Conservation (phyloP, 2,888 invertebrate species). For the Drosophila borealis region DNA sequence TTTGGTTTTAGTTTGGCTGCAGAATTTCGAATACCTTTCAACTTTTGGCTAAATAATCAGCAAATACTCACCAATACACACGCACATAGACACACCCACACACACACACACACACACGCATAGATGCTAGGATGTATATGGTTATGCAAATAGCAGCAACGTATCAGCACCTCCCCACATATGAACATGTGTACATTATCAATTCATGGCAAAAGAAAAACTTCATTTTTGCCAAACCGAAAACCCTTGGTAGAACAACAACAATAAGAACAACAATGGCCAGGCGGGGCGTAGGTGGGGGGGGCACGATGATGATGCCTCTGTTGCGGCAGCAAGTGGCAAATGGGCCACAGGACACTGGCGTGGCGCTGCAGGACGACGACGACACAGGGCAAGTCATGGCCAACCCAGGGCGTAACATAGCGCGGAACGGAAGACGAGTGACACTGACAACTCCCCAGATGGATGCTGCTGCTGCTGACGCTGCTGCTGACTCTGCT, state of each 20-base stretch:
- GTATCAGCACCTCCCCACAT: conserved; percentile 55
- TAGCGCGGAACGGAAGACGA: conserved; percentile 24
- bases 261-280: conserved; percentile 46
- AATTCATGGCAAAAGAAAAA: conserved; percentile 79
- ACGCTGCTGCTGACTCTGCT: conserved; percentile 13
- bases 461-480: conserved; percentile 50
- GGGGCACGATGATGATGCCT: conserved; percentile 68
- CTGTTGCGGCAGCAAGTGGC: conserved; percentile 73
- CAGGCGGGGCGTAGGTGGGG: neutral
- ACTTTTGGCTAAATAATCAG: conserved; percentile 78
- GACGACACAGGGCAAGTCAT: conserved; percentile 20
- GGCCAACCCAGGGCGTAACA: conserved; percentile 24
- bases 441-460: conserved; percentile 74
- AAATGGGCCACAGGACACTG: conserved; percentile 74
- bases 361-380: conserved; percentile 30
- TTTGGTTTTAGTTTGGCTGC: conserved; percentile 59
- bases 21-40: conserved; percentile 71
- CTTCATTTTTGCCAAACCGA: conserved; percentile 73
- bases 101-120: conserved; percentile 34
- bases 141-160: conserved; percentile 71
- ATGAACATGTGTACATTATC: conserved; percentile 79
- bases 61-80: conserved; percentile 54
- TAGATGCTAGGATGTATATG: conserved; percentile 40
- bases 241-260: conserved; percentile 44
- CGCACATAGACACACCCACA: conserved; percentile 36